phyloP scores from a whole-genome alignment of 2,113 vertebrate species.

The Chaetura pelagica region DNA sequence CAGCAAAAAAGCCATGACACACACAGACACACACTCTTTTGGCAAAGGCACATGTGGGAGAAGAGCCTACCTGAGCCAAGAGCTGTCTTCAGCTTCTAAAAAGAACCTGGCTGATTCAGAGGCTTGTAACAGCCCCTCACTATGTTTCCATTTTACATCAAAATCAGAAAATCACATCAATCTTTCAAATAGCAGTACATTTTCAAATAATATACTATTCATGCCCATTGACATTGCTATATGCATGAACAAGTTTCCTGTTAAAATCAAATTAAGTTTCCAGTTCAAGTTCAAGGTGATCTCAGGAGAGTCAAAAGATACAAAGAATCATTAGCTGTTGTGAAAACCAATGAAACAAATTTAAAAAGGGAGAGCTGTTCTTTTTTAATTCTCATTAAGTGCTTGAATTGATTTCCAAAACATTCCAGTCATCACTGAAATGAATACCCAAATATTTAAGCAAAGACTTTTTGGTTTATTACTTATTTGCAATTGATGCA shows the following conservation, averaged over 20 bases:
- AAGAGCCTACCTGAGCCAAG: conserved; percentile 45
- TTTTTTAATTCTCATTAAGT: background rate
- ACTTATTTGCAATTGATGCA: background rate
- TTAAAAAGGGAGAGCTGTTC: background rate
- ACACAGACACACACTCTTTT: background rate
- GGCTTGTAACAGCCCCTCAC: conserved; percentile 14
- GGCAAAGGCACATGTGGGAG: conserved; percentile 20
- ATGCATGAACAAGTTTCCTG: background rate
- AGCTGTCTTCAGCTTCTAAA: conserved; percentile 32
- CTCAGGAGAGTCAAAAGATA: background rate
- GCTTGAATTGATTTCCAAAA: background rate
- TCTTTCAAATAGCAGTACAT: conserved; percentile 9
- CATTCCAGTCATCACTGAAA: background rate
- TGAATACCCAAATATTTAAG: background rate
- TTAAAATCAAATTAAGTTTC: background rate
- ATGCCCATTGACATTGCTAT: background rate
- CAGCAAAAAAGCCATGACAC: background rate
- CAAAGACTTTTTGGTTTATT: background rate
- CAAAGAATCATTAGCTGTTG: background rate
- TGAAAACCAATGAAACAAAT: background rate
- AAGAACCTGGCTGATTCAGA: conserved; percentile 46
- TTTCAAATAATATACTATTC: background rate
- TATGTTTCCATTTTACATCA: conserved; percentile 28
- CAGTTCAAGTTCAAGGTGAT: background rate
- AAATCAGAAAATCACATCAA: conserved; percentile 40